Conservation (phyloP, 2,113 vertebrate species). For the Fregetta grallaria region DNA sequence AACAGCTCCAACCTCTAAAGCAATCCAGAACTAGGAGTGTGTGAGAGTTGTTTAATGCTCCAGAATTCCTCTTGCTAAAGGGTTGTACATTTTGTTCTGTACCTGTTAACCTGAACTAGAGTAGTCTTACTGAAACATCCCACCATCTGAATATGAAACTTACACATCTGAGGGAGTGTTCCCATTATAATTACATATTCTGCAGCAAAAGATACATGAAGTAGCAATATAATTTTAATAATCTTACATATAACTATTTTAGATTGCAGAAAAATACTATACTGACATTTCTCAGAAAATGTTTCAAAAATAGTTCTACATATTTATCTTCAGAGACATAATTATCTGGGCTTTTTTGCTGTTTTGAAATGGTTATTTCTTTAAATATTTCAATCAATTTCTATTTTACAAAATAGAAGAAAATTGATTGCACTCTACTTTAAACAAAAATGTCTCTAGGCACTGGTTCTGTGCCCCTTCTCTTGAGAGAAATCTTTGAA, state of each 20-base stretch:
- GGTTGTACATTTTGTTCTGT: neutral
- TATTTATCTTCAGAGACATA: neutral
- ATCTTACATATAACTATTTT: neutral
- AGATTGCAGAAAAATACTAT: neutral
- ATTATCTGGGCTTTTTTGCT: neutral
- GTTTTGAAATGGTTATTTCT: neutral
- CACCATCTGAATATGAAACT: neutral
- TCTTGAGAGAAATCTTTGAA: neutral
- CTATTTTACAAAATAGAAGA: neutral
- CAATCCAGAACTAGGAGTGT: neutral
- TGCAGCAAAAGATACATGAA: neutral
- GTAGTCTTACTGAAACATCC: neutral
- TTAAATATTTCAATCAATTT: neutral
- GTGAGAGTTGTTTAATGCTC: fast-evolving
- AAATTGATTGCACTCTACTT: neutral
- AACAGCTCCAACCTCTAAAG: neutral
- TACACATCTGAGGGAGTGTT: neutral
- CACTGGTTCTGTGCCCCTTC: neutral
- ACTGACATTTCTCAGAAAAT: neutral
- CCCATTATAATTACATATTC: neutral
- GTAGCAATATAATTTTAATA: neutral
- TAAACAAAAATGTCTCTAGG: neutral
- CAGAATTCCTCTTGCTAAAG: neutral
- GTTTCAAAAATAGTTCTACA: neutral
- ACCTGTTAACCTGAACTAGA: neutral